phyloP scores from a whole-genome alignment of 2,113 vertebrate species.

The Ranitomeya variabilis region DNA sequence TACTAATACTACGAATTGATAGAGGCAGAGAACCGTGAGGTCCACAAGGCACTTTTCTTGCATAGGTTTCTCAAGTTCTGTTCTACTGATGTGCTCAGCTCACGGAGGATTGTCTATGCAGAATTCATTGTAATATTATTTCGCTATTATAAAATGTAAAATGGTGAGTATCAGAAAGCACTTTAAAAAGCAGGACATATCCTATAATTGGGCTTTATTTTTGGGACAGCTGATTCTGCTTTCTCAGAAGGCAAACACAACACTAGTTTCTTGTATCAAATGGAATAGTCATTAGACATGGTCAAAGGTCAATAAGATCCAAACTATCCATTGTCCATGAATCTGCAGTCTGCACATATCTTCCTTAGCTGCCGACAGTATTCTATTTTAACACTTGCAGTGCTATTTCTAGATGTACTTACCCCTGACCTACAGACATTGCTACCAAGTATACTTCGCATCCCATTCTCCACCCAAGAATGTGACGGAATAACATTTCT shows the following conservation, averaged over 20 bases:
- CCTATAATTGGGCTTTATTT: no score
- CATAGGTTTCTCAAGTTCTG: no score
- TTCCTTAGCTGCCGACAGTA: not conserved
- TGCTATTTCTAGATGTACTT: constrained; percentile 44
- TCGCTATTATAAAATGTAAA: no score
- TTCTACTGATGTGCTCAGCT: no score
- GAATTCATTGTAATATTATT: no score
- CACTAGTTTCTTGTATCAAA: not conserved
- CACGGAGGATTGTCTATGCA: no score
- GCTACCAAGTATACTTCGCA: not conserved
- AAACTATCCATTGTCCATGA: not conserved
- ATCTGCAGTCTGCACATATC: not conserved
- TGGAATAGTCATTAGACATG: not conserved
- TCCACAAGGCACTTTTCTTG: no score
- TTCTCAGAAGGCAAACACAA: not conserved
- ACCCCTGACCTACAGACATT: constrained; percentile 14
- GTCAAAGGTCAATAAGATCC: not conserved
- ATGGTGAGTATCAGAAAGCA: no score
- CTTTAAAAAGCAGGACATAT: no score
- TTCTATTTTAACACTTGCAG: not conserved
- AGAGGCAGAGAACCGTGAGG: no score
- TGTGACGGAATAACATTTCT: constrained; percentile 19
- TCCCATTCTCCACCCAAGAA: constrained; percentile 23
- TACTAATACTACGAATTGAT: no score
- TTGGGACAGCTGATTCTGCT: not conserved